These are phyloP conservation scores for Gulo gulo DNA, from an alignment of 2,113 vertebrate genomes.

Conservation along the genomic window DNA sequence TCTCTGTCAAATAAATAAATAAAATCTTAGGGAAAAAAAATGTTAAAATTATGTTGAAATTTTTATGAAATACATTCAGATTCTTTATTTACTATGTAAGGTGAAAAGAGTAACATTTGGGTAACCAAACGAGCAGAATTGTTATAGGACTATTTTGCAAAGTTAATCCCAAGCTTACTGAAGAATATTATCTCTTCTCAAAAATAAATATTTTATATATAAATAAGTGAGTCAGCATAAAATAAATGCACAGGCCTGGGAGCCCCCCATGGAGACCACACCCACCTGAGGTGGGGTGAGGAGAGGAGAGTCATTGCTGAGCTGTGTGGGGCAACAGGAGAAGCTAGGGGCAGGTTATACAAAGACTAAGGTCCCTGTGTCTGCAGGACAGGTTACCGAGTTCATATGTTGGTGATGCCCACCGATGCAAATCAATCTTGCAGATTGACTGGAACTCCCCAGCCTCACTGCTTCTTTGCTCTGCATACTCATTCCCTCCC, in stretches of 20 bases:
- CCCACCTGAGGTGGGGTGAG: background rate
- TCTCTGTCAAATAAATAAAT: no score
- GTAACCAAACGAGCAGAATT: background rate
- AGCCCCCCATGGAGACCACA: background rate
- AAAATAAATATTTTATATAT: background rate
- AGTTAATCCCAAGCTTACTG: background rate
- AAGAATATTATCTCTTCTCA: background rate
- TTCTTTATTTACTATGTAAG: background rate
- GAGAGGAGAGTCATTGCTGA: background rate
- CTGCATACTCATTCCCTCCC: accelerated
- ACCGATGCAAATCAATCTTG: background rate
- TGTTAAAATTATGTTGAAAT: background rate
- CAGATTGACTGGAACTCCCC: background rate
- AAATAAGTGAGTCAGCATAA: background rate
- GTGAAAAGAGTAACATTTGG: background rate
- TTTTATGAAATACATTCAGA: background rate
- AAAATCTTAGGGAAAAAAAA: no score
- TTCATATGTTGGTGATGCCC: no score
- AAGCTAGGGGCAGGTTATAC: background rate
- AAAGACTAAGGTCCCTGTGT: background rate
- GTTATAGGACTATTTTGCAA: background rate
- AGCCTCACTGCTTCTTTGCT: background rate
- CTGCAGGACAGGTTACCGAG: background rate
- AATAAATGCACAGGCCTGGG: background rate
- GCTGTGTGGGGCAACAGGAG: background rate